A percentile compares a stretch with the other conserved stretches of the same genome.
phyloP scores from a whole-genome alignment of 2,113 vertebrate genomes.

The Oreochromis tanganicae region DNA sequence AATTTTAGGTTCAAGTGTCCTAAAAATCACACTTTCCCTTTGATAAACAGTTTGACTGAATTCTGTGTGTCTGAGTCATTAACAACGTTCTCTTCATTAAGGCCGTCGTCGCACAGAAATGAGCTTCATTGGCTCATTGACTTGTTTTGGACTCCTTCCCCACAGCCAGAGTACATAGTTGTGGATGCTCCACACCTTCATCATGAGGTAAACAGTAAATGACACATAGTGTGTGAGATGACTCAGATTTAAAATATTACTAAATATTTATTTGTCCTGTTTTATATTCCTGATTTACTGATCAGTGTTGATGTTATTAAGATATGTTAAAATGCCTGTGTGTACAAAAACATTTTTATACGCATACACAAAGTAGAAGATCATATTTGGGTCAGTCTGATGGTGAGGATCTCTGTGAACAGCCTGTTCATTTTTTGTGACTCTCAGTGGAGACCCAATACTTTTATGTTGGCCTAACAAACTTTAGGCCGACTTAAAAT shows the following conservation, averaged over 20 bases:
- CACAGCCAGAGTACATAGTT: neutral
- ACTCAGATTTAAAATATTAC: neutral
- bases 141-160: neutral
- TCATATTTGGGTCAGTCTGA: neutral
- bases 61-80: neutral
- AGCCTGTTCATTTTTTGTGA: neutral
- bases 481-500: neutral
- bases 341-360: neutral
- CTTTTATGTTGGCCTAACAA: neutral
- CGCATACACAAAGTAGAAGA: neutral
- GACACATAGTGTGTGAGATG: neutral
- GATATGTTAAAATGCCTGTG: neutral
- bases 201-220: neutral
- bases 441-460: neutral
- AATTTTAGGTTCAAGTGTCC: neutral
- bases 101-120: accelerated
- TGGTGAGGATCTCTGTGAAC: neutral
- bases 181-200: neutral
- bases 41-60: neutral
- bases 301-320: neutral
- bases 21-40: neutral
- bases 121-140: neutral
- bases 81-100: neutral
- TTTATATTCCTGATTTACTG: neutral
- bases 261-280: neutral